These are phyloP conservation scores for Thomomys bottae DNA, from an alignment of 2,113 vertebrate species.

Conservation along the genomic window DNA sequence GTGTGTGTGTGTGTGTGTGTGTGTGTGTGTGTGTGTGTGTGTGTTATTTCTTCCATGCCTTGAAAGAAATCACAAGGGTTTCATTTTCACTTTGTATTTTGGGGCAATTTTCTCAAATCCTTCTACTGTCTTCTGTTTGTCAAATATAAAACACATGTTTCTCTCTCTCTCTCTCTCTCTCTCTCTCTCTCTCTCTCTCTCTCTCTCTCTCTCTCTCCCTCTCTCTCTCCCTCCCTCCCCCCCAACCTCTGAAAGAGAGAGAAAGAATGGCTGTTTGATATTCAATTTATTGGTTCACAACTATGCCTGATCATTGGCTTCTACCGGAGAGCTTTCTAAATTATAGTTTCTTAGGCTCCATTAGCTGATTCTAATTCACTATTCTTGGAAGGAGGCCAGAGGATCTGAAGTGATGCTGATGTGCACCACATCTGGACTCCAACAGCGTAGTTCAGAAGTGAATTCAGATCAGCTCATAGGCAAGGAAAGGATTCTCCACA, in stretches of 20 bases:
- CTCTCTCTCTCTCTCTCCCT: too few species aligned
- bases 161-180: too few species aligned
- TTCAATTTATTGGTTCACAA: not conserved
- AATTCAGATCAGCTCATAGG: not conserved
- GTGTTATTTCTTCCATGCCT: not conserved
- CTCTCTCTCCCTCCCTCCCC: too few species aligned
- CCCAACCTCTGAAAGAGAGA: not conserved
- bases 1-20: not conserved
- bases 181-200: too few species aligned
- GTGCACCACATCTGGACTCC: not conserved
- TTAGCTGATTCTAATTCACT: not conserved
- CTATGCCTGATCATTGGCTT: not conserved
- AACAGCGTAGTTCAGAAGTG: not conserved
- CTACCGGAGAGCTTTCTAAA: not conserved
- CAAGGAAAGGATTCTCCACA: not conserved
- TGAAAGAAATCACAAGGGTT: not conserved
- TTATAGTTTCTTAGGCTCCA: conserved; percentile 1
- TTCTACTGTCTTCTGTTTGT: not conserved
- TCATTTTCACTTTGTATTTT: not conserved
- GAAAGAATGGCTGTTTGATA: not conserved
- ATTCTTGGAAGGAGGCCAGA: not conserved
- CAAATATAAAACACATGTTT: not conserved
- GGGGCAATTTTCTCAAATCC: not conserved
- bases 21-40: not conserved
- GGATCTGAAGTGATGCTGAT: not conserved